Percentiles rank a stretch among this genome's conserved stretches.
phyloP scores from a whole-genome alignment of 1,140 invertebrate genomes.

The Tetraneura akinire region DNA sequence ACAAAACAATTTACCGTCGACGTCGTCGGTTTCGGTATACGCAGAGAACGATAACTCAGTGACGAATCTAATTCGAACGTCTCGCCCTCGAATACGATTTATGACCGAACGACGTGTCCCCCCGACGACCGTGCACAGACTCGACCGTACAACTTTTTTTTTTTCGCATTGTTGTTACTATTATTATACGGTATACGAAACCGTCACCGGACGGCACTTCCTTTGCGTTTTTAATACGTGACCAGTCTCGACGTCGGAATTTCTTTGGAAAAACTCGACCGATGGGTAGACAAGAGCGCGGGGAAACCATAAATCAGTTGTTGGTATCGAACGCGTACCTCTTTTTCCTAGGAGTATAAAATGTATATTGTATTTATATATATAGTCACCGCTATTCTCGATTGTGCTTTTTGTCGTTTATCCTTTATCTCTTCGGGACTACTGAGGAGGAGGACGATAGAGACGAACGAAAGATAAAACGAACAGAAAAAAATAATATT shows the following conservation, averaged over 20 bases:
- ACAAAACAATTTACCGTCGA: neutral
- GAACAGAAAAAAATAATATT: too few species aligned
- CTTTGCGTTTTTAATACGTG: neutral
- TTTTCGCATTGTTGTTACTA: neutral
- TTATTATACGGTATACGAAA: neutral
- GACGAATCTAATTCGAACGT: slow-evolving; percentile 19
- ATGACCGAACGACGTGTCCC: neutral
- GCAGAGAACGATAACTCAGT: slow-evolving; percentile 12
- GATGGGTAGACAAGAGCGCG: neutral
- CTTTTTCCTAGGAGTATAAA: neutral
- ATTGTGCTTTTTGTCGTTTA: neutral
- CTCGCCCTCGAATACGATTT: slow-evolving; percentile 9
- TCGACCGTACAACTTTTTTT: too few species aligned
- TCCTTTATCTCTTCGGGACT: too few species aligned
- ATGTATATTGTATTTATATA: neutral
- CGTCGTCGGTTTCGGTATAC: neutral
- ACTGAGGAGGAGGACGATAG: too few species aligned
- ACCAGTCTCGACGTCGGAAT: neutral
- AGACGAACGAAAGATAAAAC: too few species aligned
- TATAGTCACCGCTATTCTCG: neutral
- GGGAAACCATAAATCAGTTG: slow-evolving; percentile 12
- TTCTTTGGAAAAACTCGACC: neutral
- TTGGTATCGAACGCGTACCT: neutral
- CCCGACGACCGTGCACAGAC: neutral
- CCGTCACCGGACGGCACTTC: neutral